Percentiles rank a stretch among this genome's conserved stretches.
Evolutionary conservation across 1,140 invertebrate species (phyloP).

Genomic region (Drosophila chauvacae): DNA sequence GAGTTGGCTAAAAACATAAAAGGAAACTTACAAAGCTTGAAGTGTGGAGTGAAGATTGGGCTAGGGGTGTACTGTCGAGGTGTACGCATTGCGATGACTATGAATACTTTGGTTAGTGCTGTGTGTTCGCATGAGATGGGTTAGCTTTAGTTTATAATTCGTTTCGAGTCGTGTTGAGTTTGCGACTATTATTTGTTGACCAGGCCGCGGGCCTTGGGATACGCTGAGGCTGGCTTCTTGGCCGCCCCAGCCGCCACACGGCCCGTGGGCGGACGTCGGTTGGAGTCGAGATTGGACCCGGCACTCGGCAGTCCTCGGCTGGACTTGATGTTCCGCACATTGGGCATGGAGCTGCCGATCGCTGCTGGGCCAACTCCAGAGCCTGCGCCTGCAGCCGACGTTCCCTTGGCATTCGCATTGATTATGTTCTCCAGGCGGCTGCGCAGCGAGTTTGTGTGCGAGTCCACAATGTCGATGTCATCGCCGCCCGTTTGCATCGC

Average conservation of each 20-base stretch:
- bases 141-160: slow-evolving; percentile 35
- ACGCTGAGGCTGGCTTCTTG: slow-evolving; percentile 83
- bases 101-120: slow-evolving; percentile 77
- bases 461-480: slow-evolving; percentile 87
- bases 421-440: slow-evolving; percentile 82
- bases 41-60: slow-evolving; percentile 59
- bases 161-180: slow-evolving; percentile 11
- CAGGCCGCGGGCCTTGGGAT: slow-evolving; percentile 83
- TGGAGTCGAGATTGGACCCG: slow-evolving; percentile 68
- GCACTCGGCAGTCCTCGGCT: slow-evolving; percentile 68
- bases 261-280: slow-evolving; percentile 74
- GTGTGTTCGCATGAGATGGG: slow-evolving; percentile 40
- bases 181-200: slow-evolving; percentile 77
- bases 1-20: slow-evolving; percentile 21
- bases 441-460: slow-evolving; percentile 75
- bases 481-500: slow-evolving; percentile 90
- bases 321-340: slow-evolving; percentile 63
- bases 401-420: slow-evolving; percentile 69
- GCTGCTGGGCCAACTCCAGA: slow-evolving; percentile 6
- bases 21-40: slow-evolving; percentile 63
- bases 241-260: slow-evolving; percentile 40
- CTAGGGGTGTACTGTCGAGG: slow-evolving; percentile 45
- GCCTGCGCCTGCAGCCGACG: slow-evolving; percentile 11
- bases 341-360: slow-evolving; percentile 20
- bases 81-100: slow-evolving; percentile 61